phyloP scores from a whole-genome alignment of 2,113 vertebrate genomes.

The Gambusia holbrooki region DNA sequence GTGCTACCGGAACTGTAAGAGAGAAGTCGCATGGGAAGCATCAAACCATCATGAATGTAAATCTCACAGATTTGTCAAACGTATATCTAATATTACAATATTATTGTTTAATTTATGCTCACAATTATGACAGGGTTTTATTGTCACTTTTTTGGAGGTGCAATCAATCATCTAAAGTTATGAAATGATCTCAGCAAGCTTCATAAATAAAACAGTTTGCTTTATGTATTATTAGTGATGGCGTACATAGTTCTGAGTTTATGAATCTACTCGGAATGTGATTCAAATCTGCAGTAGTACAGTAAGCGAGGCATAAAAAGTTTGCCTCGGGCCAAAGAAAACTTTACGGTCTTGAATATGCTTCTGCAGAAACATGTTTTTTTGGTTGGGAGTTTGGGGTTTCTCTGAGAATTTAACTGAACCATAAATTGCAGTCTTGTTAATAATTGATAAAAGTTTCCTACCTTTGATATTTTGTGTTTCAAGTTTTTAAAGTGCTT shows the following conservation, averaged over 20 bases:
- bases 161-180: neutral
- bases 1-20: conserved; percentile 12
- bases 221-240: conserved; percentile 2
- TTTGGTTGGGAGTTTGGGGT: conserved; percentile 3
- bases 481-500: neutral
- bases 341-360: neutral
- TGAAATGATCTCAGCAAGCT: conserved; percentile 6
- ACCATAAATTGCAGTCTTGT: neutral
- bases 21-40: conserved; percentile 21
- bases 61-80: conserved; percentile 8
- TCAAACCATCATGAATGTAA: conserved; percentile 8
- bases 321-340: neutral
- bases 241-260: neutral
- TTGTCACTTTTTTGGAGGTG: neutral
- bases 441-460: neutral
- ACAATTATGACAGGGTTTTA: no score
- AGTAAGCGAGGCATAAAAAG: conserved; percentile 1
- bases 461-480: neutral
- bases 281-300: neutral
- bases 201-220: neutral
- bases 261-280: neutral
- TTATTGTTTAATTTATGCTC: neutral
- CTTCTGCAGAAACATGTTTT: neutral
- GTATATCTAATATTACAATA: conserved; percentile 10
- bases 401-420: neutral